A percentile compares a stretch with the other conserved stretches of the same genome.
These are phyloP conservation scores for Drosophila insularis DNA, from an alignment of 1,140 invertebrate genomes.

Conservation along the genomic window DNA sequence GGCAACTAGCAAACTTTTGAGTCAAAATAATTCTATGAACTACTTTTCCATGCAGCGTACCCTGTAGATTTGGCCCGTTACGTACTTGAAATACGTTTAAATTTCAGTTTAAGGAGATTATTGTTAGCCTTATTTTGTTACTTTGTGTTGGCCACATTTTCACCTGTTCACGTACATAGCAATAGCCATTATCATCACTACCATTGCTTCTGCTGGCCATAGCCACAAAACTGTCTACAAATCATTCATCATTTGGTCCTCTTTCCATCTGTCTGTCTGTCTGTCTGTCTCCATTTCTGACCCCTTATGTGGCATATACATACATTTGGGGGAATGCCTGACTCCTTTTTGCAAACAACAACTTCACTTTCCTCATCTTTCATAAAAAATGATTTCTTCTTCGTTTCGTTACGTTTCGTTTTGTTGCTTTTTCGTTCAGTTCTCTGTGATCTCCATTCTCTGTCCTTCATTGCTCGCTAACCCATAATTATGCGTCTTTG, in stretches of 20 bases:
- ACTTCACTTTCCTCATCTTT: slow-evolving; percentile 62
- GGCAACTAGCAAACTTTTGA: no score
- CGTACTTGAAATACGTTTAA: no score
- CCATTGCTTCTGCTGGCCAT: slow-evolving; percentile 1
- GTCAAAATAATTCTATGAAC: no score
- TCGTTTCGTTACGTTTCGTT: neutral
- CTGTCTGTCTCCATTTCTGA: slow-evolving; percentile 27
- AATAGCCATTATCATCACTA: slow-evolving; percentile 1
- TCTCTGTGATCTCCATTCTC: slow-evolving; percentile 16
- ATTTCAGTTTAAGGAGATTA: no score
- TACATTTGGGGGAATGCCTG: slow-evolving; percentile 22
- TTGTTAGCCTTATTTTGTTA: no score
- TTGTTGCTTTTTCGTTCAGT: slow-evolving; percentile 15
- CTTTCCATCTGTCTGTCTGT: neutral
- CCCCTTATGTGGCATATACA: no score
- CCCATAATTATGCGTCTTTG: slow-evolving; percentile 75
- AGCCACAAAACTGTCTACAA: slow-evolving; percentile 60
- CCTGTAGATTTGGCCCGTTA: no score
- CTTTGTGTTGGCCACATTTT: neutral
- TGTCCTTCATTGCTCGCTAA: slow-evolving; percentile 28
- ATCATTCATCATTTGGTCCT: slow-evolving; percentile 69
- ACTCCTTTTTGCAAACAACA: slow-evolving; percentile 47
- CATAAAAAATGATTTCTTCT: slow-evolving; percentile 68
- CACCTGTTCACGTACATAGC: neutral
- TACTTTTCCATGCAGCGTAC: no score